Percentiles rank a stretch among this genome's conserved stretches.
Evolutionary conservation across 2,797 vertebrate genomes (phyloP).

Genomic region (Chrosomus eos): DNA sequence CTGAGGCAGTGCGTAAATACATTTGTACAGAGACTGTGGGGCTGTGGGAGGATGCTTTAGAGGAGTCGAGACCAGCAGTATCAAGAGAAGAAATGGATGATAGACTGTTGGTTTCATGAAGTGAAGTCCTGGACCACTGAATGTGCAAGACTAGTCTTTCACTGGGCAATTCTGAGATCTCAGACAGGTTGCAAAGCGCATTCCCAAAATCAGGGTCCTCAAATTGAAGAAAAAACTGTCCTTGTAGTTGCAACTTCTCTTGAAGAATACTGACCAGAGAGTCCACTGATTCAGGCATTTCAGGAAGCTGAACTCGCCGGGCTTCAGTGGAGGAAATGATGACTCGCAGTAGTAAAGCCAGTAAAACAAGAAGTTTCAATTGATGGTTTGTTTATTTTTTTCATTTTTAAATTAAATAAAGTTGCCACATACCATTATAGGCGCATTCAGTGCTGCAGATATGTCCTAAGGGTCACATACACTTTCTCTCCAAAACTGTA

Average conservation of each 20-base stretch:
- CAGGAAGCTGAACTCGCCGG: constrained; percentile 40
- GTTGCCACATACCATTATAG: constrained; percentile 6
- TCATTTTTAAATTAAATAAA: too few species aligned
- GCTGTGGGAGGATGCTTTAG: neutral
- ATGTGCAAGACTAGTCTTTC: neutral
- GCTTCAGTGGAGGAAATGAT: constrained; percentile 28
- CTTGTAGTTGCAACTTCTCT: constrained; percentile 47
- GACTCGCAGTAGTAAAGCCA: constrained; percentile 32
- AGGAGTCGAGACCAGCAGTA: neutral
- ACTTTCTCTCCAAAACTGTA: constrained; percentile 48
- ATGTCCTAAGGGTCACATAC: constrained; percentile 33
- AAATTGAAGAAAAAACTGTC: neutral
- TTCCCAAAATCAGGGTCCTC: neutral
- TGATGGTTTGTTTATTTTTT: too few species aligned
- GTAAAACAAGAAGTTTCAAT: neutral
- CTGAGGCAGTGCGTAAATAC: neutral
- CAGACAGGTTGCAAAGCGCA: neutral
- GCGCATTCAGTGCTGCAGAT: neutral
- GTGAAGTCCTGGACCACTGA: neutral
- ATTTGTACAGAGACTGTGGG: neutral
- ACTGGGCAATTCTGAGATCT: neutral
- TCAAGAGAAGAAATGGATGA: neutral
- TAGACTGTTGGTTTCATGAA: neutral
- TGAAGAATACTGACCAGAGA: constrained; percentile 23
- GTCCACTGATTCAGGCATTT: constrained; percentile 40